Conservation (phyloP, 2,113 vertebrate species). For the Odocoileus virginianus region DNA sequence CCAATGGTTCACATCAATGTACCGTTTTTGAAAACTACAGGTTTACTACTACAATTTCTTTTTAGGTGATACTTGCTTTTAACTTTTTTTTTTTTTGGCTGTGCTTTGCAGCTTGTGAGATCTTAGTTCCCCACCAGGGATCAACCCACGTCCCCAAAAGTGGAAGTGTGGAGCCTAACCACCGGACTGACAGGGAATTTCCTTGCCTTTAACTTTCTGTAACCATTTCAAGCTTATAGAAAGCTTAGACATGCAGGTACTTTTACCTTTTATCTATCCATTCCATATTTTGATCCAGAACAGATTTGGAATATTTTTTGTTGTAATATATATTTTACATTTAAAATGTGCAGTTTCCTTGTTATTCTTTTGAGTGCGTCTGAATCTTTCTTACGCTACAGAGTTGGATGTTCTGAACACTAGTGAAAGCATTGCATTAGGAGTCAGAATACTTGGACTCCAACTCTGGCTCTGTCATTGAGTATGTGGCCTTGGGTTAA, state of each 20-base stretch:
- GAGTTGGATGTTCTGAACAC: not conserved
- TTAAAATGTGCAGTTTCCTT: not conserved
- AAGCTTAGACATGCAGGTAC: not conserved
- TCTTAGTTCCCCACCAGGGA: not conserved
- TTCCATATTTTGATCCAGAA: not conserved
- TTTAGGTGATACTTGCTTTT: not conserved
- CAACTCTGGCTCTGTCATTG: not conserved
- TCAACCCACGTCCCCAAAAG: not conserved
- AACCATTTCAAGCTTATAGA: not conserved
- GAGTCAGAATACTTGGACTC: not conserved
- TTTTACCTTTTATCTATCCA: not conserved
- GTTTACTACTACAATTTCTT: not conserved
- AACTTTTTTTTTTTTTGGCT: not conserved
- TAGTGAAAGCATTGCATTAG: not conserved
- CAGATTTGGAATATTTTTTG: not conserved
- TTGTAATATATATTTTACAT: not conserved
- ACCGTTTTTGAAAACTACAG: not conserved
- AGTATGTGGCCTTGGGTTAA: not conserved
- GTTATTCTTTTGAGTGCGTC: not conserved
- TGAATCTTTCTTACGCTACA: not conserved
- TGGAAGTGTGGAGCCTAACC: not conserved
- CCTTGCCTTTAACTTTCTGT: not conserved
- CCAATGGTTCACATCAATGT: not conserved
- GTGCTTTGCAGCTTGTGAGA: not conserved
- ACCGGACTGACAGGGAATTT: rapidly evolving